phyloP scores from a whole-genome alignment of 2,113 vertebrate genomes.

The Henicopernis longicauda region DNA sequence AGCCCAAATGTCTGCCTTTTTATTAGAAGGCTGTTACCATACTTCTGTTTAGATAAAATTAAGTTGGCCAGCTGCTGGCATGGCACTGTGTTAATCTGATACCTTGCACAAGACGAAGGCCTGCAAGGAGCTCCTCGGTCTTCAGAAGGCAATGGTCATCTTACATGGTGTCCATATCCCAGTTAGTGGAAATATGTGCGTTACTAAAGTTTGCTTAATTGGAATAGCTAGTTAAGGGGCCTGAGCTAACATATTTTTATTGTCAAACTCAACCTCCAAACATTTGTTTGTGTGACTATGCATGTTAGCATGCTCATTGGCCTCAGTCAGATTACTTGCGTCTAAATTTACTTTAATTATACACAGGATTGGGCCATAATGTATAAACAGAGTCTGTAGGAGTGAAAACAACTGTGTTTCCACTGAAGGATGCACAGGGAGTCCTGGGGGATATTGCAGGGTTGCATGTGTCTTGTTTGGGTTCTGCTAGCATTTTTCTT shows the following conservation, averaged over 20 bases:
- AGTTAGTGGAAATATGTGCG: accelerated
- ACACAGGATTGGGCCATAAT: background rate
- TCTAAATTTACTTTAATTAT: background rate
- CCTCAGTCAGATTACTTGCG: background rate
- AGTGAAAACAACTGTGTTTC: background rate
- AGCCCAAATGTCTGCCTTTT: background rate
- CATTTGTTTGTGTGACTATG: background rate
- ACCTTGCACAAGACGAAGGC: background rate
- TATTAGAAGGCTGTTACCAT: background rate
- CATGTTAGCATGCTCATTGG: background rate
- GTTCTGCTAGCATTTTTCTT: background rate
- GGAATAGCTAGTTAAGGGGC: background rate
- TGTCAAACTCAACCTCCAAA: background rate
- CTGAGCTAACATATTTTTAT: background rate
- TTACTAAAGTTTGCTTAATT: background rate
- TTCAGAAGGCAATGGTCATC: background rate
- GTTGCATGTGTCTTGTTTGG: background rate
- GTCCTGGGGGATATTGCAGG: background rate
- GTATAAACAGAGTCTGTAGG: background rate
- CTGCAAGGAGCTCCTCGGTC: background rate
- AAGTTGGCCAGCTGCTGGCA: background rate
- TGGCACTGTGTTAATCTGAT: background rate
- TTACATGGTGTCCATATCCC: background rate
- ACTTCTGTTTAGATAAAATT: background rate
- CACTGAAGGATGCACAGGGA: background rate